These are phyloP conservation scores for Semotilus atromaculatus DNA, from an alignment of 2,797 vertebrate species.

Conservation along the genomic window DNA sequence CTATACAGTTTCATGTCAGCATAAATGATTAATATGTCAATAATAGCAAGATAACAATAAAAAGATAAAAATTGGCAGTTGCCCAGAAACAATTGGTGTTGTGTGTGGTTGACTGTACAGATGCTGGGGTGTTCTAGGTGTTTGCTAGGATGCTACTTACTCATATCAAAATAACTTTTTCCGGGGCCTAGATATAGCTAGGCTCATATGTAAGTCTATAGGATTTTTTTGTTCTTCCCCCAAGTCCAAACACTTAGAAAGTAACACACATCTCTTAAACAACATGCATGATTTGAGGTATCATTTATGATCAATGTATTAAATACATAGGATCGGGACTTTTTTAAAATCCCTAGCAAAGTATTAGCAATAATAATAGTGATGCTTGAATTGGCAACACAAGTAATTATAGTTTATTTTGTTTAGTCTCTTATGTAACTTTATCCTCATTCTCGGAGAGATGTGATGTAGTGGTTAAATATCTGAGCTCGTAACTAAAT, in stretches of 20 bases:
- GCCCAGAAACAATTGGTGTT: neutral
- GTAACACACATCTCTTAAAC: neutral
- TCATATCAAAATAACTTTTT: neutral
- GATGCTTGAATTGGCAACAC: neutral
- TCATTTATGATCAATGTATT: too few species aligned
- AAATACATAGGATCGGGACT: neutral
- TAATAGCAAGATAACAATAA: neutral
- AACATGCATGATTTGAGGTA: neutral
- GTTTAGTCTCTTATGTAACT: neutral
- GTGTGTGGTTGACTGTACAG: neutral
- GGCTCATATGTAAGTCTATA: neutral
- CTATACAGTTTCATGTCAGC: neutral
- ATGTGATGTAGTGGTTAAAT: slow-evolving; percentile 17
- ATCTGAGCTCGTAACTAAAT: neutral
- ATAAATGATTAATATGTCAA: neutral
- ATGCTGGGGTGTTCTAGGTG: too few species aligned
- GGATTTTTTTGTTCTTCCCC: neutral
- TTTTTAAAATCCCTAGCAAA: neutral
- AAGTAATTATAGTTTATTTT: neutral
- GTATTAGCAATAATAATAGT: neutral
- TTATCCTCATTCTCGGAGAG: neutral
- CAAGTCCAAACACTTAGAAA: neutral
- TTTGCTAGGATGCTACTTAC: neutral
- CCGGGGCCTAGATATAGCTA: neutral
- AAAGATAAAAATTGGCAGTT: too few species aligned